Percentiles rank a stretch among this genome's conserved stretches.
phyloP scores from a whole-genome alignment of 2,113 vertebrate species.

The Mirza zaza region DNA sequence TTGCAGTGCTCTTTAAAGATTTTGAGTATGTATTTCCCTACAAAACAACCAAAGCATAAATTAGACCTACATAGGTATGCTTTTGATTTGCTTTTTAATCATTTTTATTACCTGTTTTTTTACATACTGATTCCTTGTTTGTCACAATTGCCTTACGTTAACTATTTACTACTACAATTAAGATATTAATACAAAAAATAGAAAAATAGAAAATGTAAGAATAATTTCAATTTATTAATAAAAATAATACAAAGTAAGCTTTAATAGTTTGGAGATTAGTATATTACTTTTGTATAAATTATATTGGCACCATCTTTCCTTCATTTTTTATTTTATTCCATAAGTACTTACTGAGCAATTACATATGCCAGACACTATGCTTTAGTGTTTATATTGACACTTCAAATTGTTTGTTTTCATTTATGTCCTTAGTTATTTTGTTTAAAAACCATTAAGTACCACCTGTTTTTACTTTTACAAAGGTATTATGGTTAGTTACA shows the following conservation, averaged over 20 bases:
- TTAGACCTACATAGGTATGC: not conserved
- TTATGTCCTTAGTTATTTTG: slow-evolving; percentile 38
- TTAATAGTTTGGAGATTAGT: not conserved
- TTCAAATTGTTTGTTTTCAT: slow-evolving; percentile 1
- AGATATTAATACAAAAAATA: slow-evolving; percentile 30
- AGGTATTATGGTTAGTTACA: not conserved
- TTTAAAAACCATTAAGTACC: slow-evolving; percentile 48
- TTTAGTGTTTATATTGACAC: not conserved
- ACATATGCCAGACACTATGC: not conserved
- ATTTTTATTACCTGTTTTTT: slow-evolving; percentile 46
- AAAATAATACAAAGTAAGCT: slow-evolving; percentile 3
- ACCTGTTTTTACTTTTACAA: slow-evolving; percentile 27
- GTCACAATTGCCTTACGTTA: not conserved
- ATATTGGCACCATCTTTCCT: not conserved
- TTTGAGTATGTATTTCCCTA: not conserved
- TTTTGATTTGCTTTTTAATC: slow-evolving; percentile 46
- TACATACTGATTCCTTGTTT: slow-evolving; percentile 24
- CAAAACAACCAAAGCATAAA: not conserved
- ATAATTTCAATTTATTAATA: not conserved
- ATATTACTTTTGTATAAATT: slow-evolving; percentile 38
- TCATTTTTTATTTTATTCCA: slow-evolving; percentile 37
- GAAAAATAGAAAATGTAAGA: slow-evolving; percentile 33
- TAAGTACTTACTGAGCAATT: not conserved
- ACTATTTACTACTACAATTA: not conserved
- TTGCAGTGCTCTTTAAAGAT: slow-evolving; percentile 27